Base-by-base conservation (phyloP, 2,888 invertebrate species). In the Agrochola lychnidis region DNA sequence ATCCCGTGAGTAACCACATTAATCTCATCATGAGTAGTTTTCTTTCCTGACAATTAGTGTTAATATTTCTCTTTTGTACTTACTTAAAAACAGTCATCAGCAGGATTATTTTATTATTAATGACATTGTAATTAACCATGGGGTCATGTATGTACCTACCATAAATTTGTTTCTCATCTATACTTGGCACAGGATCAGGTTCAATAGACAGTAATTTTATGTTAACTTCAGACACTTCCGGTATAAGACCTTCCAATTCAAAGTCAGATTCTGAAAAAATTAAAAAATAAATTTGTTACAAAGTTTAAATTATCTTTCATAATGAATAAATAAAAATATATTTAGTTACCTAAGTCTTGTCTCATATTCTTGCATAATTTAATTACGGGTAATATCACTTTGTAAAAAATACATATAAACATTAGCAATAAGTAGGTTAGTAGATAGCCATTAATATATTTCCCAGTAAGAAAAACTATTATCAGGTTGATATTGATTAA, bases 171-270 rank as follows among this genome's bases (percentile, higher is more conserved):
- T 90, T 93, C 64, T 95, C 95, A 91, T 96, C 95, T 80, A 89
- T 72, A 14, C 90, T 76, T 77, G 89, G 87, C 74, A 88, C 91
- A 78, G 87, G 89, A 73, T 96, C 96, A 79, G 94, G 91, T 89
- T 96, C 96, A 90, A 96, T 93, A 45, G 95, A 94, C 36, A 96
- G 84, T 71, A 96, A 88, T 81, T 95, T 94, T 81, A 96, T 93
- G 81, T 96, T 93, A 73, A 91, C 89, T 82, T 96, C 96, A 74
- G 95, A 93, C 73, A 91, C 91, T 79, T 95, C 96, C 71, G 96
- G 96, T 67, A 96, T 93, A 59, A 96, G 93, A 72, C 93, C 95
- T 88, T 96, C 96, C 79, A 95, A 90, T 88, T 96, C 96, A 79
- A 91, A 87, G 83, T 96, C 96, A 70, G 95, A 95, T 88, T 96